These are phyloP conservation scores for Acanthosoma haemorrhoidale DNA, from an alignment of 2,888 invertebrate genomes.

Conservation along the genomic window DNA sequence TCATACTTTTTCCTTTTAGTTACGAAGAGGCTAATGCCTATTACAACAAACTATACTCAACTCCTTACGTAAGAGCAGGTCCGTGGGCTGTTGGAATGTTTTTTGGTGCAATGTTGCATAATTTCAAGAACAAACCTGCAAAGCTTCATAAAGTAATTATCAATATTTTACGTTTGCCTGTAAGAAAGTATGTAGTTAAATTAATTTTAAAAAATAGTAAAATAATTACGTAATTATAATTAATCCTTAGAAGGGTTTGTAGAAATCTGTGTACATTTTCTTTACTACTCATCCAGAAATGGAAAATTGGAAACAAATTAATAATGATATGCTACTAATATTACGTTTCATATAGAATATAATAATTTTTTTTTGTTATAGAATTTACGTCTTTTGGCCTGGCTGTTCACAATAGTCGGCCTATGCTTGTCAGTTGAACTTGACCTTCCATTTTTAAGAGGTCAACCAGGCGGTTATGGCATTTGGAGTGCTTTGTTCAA, in stretches of 20 bases:
- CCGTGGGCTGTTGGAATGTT: slow-evolving; percentile 18
- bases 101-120: not conserved
- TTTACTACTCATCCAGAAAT: no score
- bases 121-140: not conserved
- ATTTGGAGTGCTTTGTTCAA: not conserved
- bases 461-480: not conserved
- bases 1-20: not conserved
- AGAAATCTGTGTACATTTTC: no score
- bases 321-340: no score
- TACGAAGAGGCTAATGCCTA: not conserved
- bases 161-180: not conserved
- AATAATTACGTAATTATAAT: no score
- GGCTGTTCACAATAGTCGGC: not conserved
- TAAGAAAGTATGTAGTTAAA: not conserved
- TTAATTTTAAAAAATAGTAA: no score
- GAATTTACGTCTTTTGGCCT: not conserved
- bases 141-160: not conserved
- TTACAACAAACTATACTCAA: not conserved
- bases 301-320: not conserved
- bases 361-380: not conserved
- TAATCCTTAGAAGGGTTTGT: no score
- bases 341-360: not conserved
- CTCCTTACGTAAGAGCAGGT: not conserved
- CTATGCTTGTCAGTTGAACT: not conserved
- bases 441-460: not conserved